Base-by-base conservation (phyloP, 1,140 invertebrate genomes). In the Helicoverpa armigera region DNA sequence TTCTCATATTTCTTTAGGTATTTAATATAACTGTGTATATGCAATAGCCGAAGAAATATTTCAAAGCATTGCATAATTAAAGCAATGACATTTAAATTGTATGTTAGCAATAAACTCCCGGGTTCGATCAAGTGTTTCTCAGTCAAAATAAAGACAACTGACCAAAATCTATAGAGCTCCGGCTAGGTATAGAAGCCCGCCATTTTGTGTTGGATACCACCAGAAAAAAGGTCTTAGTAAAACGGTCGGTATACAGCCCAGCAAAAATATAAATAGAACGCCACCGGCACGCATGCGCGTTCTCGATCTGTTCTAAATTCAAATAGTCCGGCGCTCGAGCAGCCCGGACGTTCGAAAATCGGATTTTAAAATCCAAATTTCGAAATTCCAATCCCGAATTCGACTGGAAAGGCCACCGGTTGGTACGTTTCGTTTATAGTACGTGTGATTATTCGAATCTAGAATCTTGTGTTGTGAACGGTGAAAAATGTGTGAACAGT, bases 401-500 rank as follows among this genome's bases (percentile, higher is more conserved):
- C 89, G 88, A 92, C 88, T 91, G 91, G 92, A 91, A 90, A 91
- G 92, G 92, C 87, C 89, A 86, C 84, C 60, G 61, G 29, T 79
- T 69, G 76, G 58, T 23, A 50, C 16, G 58, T 69, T 54, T 78
- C 74, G 58, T 69, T 74, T 29, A 54, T 48, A 29, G 48, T 54
- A 70, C 65, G 75, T 82, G 31, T 77, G 73, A 80, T 77, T 74
- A 74, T 82, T 78, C 35, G 23, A 73, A 75, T 74, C 67, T 60
- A 61, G 56, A 35, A 67, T 75, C 61, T 58, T 13, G 61, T 79
- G 65, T 69, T 70, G 76, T 79, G 76, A 43, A 79, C 54, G 31
- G 84, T 84, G 81, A 81, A 90, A 87, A 87, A 93, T 93, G 92
- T 93, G 91, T 91, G 92, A 93, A 67, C 84, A 87, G 91, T 93